Percentiles rank a stretch among this genome's conserved stretches.
Conservation (phyloP, 2,888 invertebrate genomes). For the Agrotis segetum region DNA sequence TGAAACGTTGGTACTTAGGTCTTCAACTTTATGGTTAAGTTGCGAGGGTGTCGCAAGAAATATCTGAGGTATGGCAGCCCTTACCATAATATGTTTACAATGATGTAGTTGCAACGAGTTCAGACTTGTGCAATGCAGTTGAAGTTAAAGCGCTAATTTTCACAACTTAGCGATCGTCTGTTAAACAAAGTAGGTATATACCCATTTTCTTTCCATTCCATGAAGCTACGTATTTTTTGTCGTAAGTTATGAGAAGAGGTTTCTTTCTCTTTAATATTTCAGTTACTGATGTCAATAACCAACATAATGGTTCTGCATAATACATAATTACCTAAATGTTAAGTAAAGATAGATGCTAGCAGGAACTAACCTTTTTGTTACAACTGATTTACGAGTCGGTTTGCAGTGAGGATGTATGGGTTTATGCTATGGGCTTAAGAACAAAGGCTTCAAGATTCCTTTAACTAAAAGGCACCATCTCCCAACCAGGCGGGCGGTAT, state of each 20-base stretch:
- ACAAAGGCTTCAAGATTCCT: conserved; percentile 27
- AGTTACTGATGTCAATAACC: background rate
- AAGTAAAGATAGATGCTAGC: background rate
- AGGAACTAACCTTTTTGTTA: conserved; percentile 15
- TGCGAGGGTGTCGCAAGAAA: conserved; percentile 15
- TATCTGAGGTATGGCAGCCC: background rate
- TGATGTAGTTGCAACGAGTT: conserved; percentile 3
- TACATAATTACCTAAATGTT: conserved; percentile 8
- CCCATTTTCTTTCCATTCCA: background rate
- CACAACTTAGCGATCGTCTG: conserved; percentile 6
- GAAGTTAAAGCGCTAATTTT: conserved; percentile 9
- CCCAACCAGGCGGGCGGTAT: conserved; percentile 12
- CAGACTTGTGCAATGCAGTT: conserved; percentile 1
- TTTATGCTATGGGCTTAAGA: conserved; percentile 8
- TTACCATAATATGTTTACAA: conserved; percentile 5
- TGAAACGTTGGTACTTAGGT: conserved; percentile 32
- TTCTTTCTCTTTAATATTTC: background rate
- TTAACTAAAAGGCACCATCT: conserved; percentile 6
- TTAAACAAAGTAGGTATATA: background rate
- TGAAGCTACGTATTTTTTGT: background rate
- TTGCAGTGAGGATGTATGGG: conserved; percentile 31
- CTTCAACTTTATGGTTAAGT: conserved; percentile 7
- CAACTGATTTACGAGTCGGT: conserved; percentile 23
- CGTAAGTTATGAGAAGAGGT: background rate
- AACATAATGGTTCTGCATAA: background rate